phyloP scores from a whole-genome alignment of 2,797 vertebrate species.

The Fratercula arctica region DNA sequence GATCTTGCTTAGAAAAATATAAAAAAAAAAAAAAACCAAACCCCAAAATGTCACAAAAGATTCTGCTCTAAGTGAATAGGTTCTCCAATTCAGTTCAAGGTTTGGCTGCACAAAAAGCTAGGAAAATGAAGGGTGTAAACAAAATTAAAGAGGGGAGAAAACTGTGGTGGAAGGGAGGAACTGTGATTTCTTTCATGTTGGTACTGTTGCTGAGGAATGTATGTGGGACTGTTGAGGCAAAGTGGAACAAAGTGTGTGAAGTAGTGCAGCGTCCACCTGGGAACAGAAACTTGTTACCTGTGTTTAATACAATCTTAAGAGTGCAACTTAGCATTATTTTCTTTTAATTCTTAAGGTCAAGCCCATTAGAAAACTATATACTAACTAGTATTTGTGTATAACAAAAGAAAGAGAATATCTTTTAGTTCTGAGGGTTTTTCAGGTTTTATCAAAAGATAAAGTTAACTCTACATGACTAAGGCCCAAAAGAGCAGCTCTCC shows the following conservation, averaged over 20 bases:
- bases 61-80: neutral
- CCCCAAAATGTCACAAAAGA: neutral
- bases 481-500: neutral
- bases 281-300: neutral
- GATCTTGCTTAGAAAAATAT: neutral
- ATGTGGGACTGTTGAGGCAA: neutral
- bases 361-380: neutral
- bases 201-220: neutral
- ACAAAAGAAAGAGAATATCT: neutral
- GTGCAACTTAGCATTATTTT: neutral
- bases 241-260: neutral
- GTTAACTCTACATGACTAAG: neutral
- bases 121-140: neutral
- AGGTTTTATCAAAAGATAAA: neutral
- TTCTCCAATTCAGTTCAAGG: neutral
- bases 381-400: neutral
- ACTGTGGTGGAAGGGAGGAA: neutral
- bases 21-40: neutral
- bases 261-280: neutral
- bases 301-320: neutral
- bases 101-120: neutral
- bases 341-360: neutral
- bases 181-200: neutral
- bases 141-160: neutral
- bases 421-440: neutral